Evolutionary conservation across 2,113 vertebrate species (phyloP).

Genomic region (Oreochromis niloticus): DNA sequence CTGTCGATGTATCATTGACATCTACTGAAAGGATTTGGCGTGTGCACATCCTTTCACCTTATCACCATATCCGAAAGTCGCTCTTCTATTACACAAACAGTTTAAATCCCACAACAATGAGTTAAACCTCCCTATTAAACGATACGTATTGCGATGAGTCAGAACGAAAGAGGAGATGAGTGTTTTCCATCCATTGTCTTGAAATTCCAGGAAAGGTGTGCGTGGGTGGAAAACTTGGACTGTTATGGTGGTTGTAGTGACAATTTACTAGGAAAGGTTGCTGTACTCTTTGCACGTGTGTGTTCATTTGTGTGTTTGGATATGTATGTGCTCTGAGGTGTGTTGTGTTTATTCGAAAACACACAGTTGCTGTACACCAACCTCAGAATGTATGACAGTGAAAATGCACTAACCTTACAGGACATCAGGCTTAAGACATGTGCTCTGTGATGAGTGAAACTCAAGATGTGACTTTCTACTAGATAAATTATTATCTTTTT

Average conservation of each 20-base stretch:
- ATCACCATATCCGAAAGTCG: background rate
- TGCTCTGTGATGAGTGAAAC: background rate
- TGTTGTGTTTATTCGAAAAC: background rate
- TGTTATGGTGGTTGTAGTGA: background rate
- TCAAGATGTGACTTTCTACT: background rate
- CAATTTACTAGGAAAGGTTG: background rate
- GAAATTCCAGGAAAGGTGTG: slow-evolving; percentile 56
- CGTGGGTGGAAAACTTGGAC: slow-evolving; percentile 33
- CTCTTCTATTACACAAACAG: background rate
- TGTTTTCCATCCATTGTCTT: slow-evolving; percentile 30
- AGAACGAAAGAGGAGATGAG: slow-evolving; percentile 10
- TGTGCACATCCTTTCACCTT: background rate
- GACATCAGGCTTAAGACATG: background rate
- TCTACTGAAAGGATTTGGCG: background rate
- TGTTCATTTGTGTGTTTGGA: background rate
- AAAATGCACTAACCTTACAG: background rate
- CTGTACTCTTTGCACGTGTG: background rate
- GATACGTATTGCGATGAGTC: slow-evolving; percentile 35
- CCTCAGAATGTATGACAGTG: background rate
- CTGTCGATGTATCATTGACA: background rate
- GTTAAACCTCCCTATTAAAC: slow-evolving; percentile 12
- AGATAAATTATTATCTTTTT: background rate
- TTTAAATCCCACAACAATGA: slow-evolving; percentile 23
- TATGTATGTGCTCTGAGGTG: background rate
- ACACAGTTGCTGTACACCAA: background rate